Conservation (phyloP, 2,888 invertebrate species). For the Helicoverpa assulta region DNA sequence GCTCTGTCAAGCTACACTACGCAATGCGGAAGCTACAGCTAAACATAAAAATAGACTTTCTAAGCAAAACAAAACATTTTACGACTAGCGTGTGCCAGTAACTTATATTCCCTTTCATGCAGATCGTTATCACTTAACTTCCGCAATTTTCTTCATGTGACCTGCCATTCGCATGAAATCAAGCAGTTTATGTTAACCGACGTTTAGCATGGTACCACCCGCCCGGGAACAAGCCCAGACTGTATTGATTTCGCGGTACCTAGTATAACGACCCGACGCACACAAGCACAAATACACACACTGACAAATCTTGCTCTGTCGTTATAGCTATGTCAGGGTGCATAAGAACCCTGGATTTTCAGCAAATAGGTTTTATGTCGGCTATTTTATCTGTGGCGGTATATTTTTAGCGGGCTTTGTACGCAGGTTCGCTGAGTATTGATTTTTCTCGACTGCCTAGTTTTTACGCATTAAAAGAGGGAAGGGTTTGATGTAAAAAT, state of each 20-base stretch:
- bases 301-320: background rate
- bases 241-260: conserved; percentile 67
- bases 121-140: conserved; percentile 34
- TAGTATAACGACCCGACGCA: conserved; percentile 58
- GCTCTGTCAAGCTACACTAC: background rate
- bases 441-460: conserved; percentile 37
- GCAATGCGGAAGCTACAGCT: conserved; percentile 11
- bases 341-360: conserved; percentile 49
- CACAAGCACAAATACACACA: conserved; percentile 17
- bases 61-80: conserved; percentile 25
- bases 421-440: conserved; percentile 45
- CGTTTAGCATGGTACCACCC: conserved; percentile 43
- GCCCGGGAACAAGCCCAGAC: conserved; percentile 64
- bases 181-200: conserved; percentile 17
- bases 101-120: conserved; percentile 18
- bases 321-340: conserved; percentile 22
- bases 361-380: conserved; percentile 45
- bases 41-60: conserved; percentile 9
- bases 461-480: conserved; percentile 13
- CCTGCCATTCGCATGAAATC: conserved; percentile 17
- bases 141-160: conserved; percentile 28
- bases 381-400: conserved; percentile 5
- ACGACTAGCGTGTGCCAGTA: conserved; percentile 15
- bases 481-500: background rate
- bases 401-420: conserved; percentile 37